These are phyloP conservation scores for Scelioninae gen. 1 DNA, from an alignment of 2,888 invertebrate species.

Conservation along the genomic window DNA sequence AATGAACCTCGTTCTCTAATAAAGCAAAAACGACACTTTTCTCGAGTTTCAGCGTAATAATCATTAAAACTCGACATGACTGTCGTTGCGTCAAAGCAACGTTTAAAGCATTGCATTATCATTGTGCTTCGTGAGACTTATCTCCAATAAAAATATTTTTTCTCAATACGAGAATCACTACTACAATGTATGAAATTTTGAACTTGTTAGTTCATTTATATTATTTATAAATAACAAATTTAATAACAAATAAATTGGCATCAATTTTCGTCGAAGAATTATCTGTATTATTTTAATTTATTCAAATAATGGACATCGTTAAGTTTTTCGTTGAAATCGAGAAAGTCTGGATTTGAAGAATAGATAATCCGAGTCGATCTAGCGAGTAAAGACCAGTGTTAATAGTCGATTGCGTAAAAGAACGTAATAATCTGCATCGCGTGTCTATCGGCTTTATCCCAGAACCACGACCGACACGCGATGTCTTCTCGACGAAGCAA, in stretches of 20 bases:
- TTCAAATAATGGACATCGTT: no score
- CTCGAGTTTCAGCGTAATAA: slow-evolving; percentile 28
- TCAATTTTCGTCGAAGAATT: no score
- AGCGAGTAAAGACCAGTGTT: slow-evolving; percentile 50
- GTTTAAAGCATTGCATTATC: slow-evolving; percentile 37
- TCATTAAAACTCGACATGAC: slow-evolving; percentile 47
- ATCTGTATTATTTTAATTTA: no score
- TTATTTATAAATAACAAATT: no score
- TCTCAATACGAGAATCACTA: slow-evolving; percentile 22
- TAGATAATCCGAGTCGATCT: slow-evolving; percentile 48
- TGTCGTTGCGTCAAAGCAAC: slow-evolving; percentile 39
- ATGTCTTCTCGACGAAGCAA: slow-evolving; percentile 58
- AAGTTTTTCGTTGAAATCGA: slow-evolving; percentile 20
- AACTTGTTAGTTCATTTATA: no score
- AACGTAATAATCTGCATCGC: slow-evolving; percentile 68
- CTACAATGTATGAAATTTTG: neutral
- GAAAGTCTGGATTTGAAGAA: slow-evolving; percentile 31
- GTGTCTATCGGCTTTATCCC: slow-evolving; percentile 61
- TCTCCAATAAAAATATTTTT: neutral
- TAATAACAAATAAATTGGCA: no score
- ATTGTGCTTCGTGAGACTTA: slow-evolving; percentile 39
- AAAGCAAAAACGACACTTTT: slow-evolving; percentile 47
- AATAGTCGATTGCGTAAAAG: slow-evolving; percentile 66
- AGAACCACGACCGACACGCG: slow-evolving; percentile 62
- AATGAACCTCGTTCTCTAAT: slow-evolving; percentile 47